These are phyloP conservation scores for Chanos chanos DNA, from an alignment of 2,797 vertebrate genomes.

Conservation along the genomic window DNA sequence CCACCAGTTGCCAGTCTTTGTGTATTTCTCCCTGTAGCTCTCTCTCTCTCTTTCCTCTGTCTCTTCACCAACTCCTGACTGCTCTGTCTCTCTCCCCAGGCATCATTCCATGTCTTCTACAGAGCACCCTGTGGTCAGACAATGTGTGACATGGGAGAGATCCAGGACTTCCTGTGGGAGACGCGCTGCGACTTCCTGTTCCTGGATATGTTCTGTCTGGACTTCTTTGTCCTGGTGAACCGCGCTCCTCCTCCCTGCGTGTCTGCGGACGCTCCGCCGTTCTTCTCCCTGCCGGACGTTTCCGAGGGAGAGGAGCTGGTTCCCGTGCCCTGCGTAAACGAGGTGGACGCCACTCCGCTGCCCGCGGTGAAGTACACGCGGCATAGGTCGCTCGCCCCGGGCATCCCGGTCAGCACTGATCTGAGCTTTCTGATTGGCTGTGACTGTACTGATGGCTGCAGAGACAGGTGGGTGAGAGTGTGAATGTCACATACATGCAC, in stretches of 20 bases:
- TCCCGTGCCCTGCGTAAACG: constrained; percentile 80
- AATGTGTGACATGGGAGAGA: constrained; percentile 77
- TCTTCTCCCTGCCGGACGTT: constrained; percentile 78
- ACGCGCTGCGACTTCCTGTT: constrained; percentile 78
- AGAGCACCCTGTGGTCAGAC: constrained; percentile 78
- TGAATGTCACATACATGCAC: no score
- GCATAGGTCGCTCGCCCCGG: constrained; percentile 70
- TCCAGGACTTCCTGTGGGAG: constrained; percentile 80
- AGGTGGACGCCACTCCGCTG: constrained; percentile 71
- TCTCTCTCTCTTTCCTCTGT: background rate
- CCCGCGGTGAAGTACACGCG: constrained; percentile 79
- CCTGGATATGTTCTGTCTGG: constrained; percentile 86
- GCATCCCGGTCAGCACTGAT: constrained; percentile 78
- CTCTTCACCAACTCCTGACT: background rate
- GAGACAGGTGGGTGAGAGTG: constrained; percentile 77
- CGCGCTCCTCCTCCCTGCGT: constrained; percentile 69
- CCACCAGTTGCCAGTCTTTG: no score
- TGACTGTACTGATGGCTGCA: constrained; percentile 81
- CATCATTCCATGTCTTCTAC: constrained; percentile 81
- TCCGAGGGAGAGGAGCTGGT: constrained; percentile 76
- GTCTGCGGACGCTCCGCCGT: constrained; percentile 64
- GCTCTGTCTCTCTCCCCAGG: constrained; percentile 31
- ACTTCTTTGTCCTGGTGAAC: constrained; percentile 81
- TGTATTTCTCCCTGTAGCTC: no score
- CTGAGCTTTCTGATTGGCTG: constrained; percentile 81